These are phyloP conservation scores for Diadromus collaris DNA, from an alignment of 2,888 invertebrate species.

Conservation along the genomic window DNA sequence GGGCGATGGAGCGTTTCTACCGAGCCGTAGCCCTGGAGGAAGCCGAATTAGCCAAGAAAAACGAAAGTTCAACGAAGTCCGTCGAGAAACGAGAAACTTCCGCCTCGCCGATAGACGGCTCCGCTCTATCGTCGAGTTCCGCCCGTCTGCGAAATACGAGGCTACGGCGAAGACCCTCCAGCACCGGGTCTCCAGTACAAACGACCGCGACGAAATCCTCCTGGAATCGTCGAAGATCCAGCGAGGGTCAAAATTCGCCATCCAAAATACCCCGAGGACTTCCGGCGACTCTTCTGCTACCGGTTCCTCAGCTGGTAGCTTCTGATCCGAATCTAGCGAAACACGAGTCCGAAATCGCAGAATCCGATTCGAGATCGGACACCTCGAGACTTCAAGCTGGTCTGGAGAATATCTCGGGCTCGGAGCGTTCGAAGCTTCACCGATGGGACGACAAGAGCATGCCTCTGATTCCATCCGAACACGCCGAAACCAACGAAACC, in stretches of 20 bases:
- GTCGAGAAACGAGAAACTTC: constrained; percentile 43
- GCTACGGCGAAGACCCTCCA: constrained; percentile 81
- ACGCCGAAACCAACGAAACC: constrained; percentile 19
- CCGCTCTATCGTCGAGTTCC: constrained; percentile 62
- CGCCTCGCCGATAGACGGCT: constrained; percentile 61
- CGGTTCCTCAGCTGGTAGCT: constrained; percentile 63
- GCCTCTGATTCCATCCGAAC: constrained; percentile 55
- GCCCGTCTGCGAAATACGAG: constrained; percentile 69
- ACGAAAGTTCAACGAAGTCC: constrained; percentile 49
- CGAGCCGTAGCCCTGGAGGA: constrained; percentile 89
- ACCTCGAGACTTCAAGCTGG: constrained; percentile 26
- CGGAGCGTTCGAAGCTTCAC: constrained; percentile 56
- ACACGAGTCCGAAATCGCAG: constrained; percentile 49
- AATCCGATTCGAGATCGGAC: constrained; percentile 10
- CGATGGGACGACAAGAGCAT: constrained; percentile 65
- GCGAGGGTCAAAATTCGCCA: constrained; percentile 74
- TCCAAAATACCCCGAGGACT: constrained; percentile 59
- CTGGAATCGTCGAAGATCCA: constrained; percentile 72
- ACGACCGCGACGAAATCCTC: constrained; percentile 69
- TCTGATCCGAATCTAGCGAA: constrained; percentile 76
- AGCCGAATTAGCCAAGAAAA: constrained; percentile 77
- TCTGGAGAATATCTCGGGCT: background rate
- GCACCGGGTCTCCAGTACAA: constrained; percentile 78
- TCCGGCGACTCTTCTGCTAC: constrained; percentile 58
- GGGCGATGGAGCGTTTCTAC: constrained; percentile 91